A percentile compares a stretch with the other conserved stretches of the same genome.
phyloP scores from a whole-genome alignment of 1,140 invertebrate genomes.

The Macrobrachium nipponense region DNA sequence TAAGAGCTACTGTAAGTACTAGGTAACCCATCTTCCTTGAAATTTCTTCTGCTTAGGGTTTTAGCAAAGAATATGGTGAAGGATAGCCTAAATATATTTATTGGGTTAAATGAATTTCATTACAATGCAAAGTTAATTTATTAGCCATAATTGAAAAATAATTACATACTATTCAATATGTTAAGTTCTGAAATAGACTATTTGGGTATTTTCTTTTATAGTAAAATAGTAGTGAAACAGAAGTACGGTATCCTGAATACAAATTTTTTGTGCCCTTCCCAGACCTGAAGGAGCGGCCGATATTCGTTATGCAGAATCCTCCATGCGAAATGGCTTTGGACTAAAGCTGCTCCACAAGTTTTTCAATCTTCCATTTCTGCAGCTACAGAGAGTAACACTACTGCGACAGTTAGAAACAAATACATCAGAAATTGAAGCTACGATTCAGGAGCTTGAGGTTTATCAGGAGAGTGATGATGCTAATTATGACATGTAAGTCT shows the following conservation, averaged over 20 bases:
- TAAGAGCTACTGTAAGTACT: no score
- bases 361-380: conserved; percentile 94
- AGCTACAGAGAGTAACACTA: conserved; percentile 89
- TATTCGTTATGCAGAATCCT: conserved; percentile 90
- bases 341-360: conserved; percentile 95
- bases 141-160: no score
- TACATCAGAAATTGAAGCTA: conserved; percentile 83
- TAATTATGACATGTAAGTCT: conserved; percentile 83
- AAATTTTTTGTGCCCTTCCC: not conserved
- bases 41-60: no score
- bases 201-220: no score
- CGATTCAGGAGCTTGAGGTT: conserved; percentile 85
- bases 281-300: conserved; percentile 73
- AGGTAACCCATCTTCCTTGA: no score
- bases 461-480: conserved; percentile 89
- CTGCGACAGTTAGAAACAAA: conserved; percentile 91
- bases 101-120: no score
- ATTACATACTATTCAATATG: no score
- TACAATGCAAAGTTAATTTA: no score
- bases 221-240: not conserved
- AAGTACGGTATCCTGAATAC: not conserved
- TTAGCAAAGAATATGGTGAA: no score
- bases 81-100: no score
- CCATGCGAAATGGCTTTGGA: conserved; percentile 97
- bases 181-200: no score